A percentile compares a stretch with the other conserved stretches of the same genome.
phyloP scores from a whole-genome alignment of 2,888 invertebrate species.

The Pelosia muscerda region DNA sequence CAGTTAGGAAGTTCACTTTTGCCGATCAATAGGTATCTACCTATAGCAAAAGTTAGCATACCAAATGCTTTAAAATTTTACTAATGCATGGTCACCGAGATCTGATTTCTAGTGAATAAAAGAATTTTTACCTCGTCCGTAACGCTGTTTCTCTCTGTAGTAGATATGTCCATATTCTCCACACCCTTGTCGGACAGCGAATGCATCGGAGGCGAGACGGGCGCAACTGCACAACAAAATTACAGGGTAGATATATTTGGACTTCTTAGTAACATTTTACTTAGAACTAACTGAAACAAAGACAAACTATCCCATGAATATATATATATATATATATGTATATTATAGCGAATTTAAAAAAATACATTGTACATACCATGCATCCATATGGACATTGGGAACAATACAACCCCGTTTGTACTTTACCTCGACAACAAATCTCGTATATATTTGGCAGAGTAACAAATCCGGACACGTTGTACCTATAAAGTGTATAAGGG shows the following conservation, averaged over 20 bases:
- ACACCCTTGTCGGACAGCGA: constrained; percentile 48
- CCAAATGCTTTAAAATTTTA: too few relatives aligned
- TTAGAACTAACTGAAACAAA: constrained; percentile 58
- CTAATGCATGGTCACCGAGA: neutral
- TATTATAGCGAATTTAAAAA: constrained; percentile 28
- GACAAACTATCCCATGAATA: constrained; percentile 32
- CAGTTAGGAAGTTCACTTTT: too few relatives aligned
- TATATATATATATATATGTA: constrained; percentile 21
- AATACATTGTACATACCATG: constrained; percentile 58
- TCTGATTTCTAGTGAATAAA: neutral
- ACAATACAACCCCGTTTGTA: constrained; percentile 41
- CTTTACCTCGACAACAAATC: constrained; percentile 51
- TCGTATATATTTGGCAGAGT: constrained; percentile 27
- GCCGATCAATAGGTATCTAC: too few relatives aligned
- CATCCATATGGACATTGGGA: constrained; percentile 33
- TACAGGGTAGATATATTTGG: constrained; percentile 61
- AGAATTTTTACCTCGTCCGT: constrained; percentile 59
- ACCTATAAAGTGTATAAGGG: constrained; percentile 54
- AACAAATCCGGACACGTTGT: constrained; percentile 42
- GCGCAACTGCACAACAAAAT: constrained; percentile 65
- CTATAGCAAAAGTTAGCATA: too few relatives aligned
- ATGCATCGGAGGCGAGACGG: constrained; percentile 43
- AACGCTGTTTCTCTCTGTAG: constrained; percentile 40
- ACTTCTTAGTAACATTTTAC: constrained; percentile 32
- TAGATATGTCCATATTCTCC: constrained; percentile 59